Percentiles rank a stretch among this genome's conserved stretches.
These are phyloP conservation scores for Oryzias celebensis DNA, from an alignment of 2,113 vertebrate species.

Conservation along the genomic window DNA sequence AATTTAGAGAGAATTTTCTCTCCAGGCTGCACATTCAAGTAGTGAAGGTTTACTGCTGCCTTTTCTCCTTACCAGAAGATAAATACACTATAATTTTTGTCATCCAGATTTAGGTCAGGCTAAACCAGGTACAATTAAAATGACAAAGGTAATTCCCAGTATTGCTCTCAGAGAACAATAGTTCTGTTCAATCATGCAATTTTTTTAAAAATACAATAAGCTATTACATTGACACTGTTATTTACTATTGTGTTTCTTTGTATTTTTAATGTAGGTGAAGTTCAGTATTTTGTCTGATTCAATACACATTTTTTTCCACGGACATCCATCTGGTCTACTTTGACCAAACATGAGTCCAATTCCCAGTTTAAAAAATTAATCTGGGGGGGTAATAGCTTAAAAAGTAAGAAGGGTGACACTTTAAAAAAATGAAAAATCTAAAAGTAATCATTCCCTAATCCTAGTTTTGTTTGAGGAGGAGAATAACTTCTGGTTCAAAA, in stretches of 20 bases:
- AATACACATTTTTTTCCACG: too few relatives aligned
- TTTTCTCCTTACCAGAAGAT: constrained; percentile 8
- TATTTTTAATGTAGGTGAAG: too few relatives aligned
- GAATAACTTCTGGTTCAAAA: too few relatives aligned
- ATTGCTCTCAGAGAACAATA: constrained; percentile 2
- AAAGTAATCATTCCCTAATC: too few relatives aligned
- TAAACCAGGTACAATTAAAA: constrained; percentile 15
- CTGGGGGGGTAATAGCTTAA: too few relatives aligned
- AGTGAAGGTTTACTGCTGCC: background rate
- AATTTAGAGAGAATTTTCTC: background rate
- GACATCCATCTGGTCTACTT: too few relatives aligned
- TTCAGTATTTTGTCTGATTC: too few relatives aligned
- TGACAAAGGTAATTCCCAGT: constrained; percentile 4
- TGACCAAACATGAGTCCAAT: too few relatives aligned
- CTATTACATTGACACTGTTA: background rate
- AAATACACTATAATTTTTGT: constrained; percentile 35
- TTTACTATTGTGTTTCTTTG: background rate
- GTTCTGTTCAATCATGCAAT: background rate
- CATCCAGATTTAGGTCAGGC: constrained; percentile 31
- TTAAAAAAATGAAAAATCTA: too few relatives aligned
- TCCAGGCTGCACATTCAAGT: background rate
- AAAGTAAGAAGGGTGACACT: too few relatives aligned
- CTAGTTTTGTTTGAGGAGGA: too few relatives aligned
- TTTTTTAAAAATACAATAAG: background rate
- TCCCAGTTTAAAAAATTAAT: too few relatives aligned